A percentile compares a stretch with the other conserved stretches of the same genome.
These are phyloP conservation scores for Heliconius hermathena DNA, from an alignment of 1,140 invertebrate species.

Conservation along the genomic window DNA sequence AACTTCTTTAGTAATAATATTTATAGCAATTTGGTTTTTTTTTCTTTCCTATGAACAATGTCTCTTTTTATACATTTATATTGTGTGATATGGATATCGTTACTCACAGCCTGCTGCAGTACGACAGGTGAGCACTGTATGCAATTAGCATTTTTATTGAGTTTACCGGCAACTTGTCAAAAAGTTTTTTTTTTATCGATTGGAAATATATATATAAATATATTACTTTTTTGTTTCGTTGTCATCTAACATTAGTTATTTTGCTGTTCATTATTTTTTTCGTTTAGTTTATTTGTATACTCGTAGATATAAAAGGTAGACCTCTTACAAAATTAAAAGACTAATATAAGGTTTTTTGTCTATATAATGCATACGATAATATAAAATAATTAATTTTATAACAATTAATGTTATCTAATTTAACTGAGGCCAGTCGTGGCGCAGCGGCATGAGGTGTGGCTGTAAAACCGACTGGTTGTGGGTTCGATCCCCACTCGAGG, in stretches of 20 bases:
- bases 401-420: too few species aligned
- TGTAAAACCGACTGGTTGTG: too few species aligned
- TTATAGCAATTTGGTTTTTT: conserved; percentile 12
- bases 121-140: conserved; percentile 73
- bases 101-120: conserved; percentile 65
- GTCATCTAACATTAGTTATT: too few species aligned
- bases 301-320: too few species aligned
- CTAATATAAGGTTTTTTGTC: not conserved
- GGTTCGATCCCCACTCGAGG: too few species aligned
- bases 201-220: conserved; percentile 27
- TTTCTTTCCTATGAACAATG: conserved; percentile 57
- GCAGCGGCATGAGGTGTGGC: too few species aligned
- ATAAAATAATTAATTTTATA: not conserved
- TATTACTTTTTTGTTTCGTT: not conserved
- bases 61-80: conserved; percentile 80
- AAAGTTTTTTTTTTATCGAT: conserved; percentile 56
- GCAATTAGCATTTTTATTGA: conserved; percentile 73
- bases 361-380: not conserved
- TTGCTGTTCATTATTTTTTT: not conserved
- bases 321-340: not conserved
- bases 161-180: conserved; percentile 54
- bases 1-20: conserved; percentile 44
- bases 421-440: too few species aligned
- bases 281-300: too few species aligned
- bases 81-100: conserved; percentile 72